phyloP scores from a whole-genome alignment of 2,797 vertebrate genomes.

The Pangasius macronema region DNA sequence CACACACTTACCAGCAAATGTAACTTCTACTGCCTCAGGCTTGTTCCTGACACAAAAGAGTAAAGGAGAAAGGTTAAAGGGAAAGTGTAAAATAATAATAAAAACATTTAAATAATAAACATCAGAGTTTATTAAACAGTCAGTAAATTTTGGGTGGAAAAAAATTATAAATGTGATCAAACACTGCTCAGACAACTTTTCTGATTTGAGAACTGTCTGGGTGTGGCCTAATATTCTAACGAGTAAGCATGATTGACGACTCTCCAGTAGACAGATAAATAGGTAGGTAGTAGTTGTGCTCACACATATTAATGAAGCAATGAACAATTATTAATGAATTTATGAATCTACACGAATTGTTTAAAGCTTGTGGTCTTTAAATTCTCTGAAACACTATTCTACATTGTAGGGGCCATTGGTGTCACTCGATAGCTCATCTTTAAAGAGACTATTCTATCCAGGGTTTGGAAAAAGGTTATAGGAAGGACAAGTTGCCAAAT shows the following conservation, averaged over 20 bases:
- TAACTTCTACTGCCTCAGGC: conserved; percentile 97
- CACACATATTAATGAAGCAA: neutral
- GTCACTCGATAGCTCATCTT: neutral
- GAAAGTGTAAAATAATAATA: neutral
- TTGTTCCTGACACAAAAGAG: conserved; percentile 83
- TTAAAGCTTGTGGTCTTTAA: neutral
- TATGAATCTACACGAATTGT: neutral
- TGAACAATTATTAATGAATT: neutral
- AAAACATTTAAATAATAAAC: too few species aligned
- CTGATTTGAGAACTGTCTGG: neutral
- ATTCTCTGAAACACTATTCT: neutral
- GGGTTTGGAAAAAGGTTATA: neutral
- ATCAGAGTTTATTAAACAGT: neutral
- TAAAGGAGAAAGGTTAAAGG: neutral
- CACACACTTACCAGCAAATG: conserved; percentile 87
- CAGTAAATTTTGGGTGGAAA: too few species aligned
- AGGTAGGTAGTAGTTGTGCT: neutral
- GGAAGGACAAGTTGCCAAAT: neutral
- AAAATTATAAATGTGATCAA: neutral
- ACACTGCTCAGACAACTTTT: neutral
- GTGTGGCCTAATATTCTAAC: neutral
- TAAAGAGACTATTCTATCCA: neutral
- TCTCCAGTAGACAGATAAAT: neutral
- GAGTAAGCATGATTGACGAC: neutral
- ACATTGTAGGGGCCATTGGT: neutral